Base-by-base conservation (phyloP, 2,113 vertebrate species). In the Willisornis vidua region DNA sequence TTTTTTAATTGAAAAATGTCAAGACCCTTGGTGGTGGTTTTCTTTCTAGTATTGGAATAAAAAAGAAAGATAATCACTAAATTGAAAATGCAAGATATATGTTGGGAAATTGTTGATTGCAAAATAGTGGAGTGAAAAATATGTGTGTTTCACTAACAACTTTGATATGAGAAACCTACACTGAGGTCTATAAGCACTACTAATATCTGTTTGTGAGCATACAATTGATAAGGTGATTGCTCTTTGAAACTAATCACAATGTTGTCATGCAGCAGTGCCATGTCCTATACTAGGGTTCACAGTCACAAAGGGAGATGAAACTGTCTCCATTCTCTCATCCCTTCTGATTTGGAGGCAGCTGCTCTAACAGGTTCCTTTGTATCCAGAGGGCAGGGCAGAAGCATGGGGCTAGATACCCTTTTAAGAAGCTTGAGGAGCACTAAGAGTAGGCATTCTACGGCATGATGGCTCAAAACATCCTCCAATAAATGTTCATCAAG, bases 341-440 rank as follows among this genome's bases (percentile, higher is more conserved):
- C 22, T 35, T 45, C 35, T 76, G 37, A 7, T 19, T 13, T 28
- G 67, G 52, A 83, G 25, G 9, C 23, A 83, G 20, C 28, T 37
- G 23, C 19, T 51, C 8, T 49, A 62, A n/a, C 5, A 75, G 16
- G 24, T 48, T 72, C 26, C n/a, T 79, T 82, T 66, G 23, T 18
- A 25, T 72, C 22, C 33, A 37, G 58, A 49, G 18, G 4, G 5
- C 7, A 78, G 62, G 48, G 66, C 20, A 82, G 11, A 7, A 85
- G 3, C 1, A 0, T 24, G 39, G 15, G 19, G 11, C 33, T 37
- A 19, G 8, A 9, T 43, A 52, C 3, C 7, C 18, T 51, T 65
- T 63, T 43, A 29, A 68, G 45, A 35, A 84, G 23, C 4, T n/a
- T 35, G 12, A 19, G 19, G 29, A 72, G 10, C 54, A 46, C 15